Base-by-base conservation (phyloP, 2,113 vertebrate genomes). In the Pachypanchax playfairii region DNA sequence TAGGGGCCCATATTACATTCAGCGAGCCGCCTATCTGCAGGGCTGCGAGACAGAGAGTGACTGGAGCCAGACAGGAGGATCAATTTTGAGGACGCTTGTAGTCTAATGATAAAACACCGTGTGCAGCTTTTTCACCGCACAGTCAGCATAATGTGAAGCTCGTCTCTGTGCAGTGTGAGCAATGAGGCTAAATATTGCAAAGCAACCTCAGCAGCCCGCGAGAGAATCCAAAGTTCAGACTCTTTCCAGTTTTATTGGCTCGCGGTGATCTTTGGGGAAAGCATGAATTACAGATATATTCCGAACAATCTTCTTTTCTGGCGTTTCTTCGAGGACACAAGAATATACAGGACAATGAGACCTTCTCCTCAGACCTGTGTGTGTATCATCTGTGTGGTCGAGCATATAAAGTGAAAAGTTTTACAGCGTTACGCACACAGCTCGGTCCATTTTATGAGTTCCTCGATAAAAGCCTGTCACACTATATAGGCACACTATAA, bases 1-100 rank as follows among this genome's bases (percentile, higher is more conserved):
- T 66, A 79, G 81, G 80, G 83, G 85, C 83, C 87, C 82, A 82
- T 79, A 87, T 88, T 86, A 85, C 85, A 89, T 90, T 83, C 86
- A 83, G 80, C 57, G 33, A 87, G 81, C 79, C 60, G 67, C 47
- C 78, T 70, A 75, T 82, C 80, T 85, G 76, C 58, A 22, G 65
- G 71, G 80, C 77, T 62, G 75, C 78, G 43, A 52, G 69, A 66
- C 71, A 75, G 64, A 83, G 75, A 74, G 65, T 35, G 77, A 83
- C 70, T 66, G 79, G 57, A 75, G 71, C 67, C 52, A 36, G 73
- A 9, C 58, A 66, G 70, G 58, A 68, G 75, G 75, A 85, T 83
- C 62, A 43, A 81, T 79, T 76, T 59, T 69, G 78, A 78, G 70
- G 73, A 82, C 28, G 65, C 65, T 79, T 74, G 74, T 74, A 80